A percentile compares a stretch with the other conserved stretches of the same genome.
phyloP scores from a whole-genome alignment of 2,113 vertebrate species.

The Tragelaphus strepsiceros region DNA sequence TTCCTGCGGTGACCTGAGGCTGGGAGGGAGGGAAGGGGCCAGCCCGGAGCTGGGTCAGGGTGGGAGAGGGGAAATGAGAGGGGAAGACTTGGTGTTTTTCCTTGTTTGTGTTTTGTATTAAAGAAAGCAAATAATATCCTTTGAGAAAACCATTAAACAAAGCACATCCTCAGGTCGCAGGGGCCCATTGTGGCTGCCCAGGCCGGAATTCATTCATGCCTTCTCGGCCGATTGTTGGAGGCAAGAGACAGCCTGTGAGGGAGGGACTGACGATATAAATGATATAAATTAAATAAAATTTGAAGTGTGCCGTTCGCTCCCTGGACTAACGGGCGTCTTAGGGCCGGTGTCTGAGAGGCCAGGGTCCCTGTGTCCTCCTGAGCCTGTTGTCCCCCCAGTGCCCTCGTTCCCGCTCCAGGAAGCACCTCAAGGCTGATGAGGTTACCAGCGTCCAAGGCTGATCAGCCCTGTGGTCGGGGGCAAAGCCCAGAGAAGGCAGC shows the following conservation, averaged over 20 bases:
- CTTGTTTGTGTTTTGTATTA: conserved; percentile 70
- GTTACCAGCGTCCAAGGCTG: not conserved
- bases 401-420: fast-evolving
- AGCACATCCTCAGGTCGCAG: conserved; percentile 55
- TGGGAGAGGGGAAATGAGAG: conserved; percentile 66
- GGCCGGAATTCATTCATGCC: conserved; percentile 52
- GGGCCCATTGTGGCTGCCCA: conserved; percentile 47
- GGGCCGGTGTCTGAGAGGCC: not conserved
- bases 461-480: no score
- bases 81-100: conserved; percentile 64
- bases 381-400: not conserved
- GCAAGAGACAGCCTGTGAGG: not conserved
- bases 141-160: conserved; percentile 64
- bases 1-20: conserved; percentile 49
- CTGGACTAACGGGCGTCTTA: not conserved
- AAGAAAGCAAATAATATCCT: conserved; percentile 73
- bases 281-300: not conserved
- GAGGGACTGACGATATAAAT: not conserved
- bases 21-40: not conserved
- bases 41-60: not conserved
- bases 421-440: not conserved
- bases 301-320: not conserved
- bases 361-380: not conserved
- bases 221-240: conserved; percentile 12
- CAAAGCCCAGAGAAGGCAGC: not conserved